Evolutionary conservation across 2,888 invertebrate species (phyloP).

Genomic region (Linnaemya tessellans): DNA sequence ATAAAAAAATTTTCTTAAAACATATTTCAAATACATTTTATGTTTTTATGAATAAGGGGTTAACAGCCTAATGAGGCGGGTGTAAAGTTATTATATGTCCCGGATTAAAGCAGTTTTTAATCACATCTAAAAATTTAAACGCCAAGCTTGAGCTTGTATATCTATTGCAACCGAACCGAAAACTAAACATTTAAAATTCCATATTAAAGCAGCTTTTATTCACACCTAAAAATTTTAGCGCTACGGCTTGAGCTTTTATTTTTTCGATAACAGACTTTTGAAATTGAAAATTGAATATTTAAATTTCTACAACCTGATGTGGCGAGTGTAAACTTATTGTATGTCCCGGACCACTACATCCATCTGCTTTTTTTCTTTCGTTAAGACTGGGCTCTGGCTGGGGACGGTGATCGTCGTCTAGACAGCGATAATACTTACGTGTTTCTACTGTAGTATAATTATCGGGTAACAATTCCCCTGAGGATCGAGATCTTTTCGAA

Average conservation of each 20-base stretch:
- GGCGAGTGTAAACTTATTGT: not conserved
- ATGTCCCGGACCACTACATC: slow-evolving; percentile 27
- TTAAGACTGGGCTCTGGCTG: not conserved
- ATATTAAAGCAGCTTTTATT: too few species aligned
- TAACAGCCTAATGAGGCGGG: too few species aligned
- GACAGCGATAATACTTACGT: slow-evolving; percentile 78
- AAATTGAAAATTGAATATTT: not conserved
- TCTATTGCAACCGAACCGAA: too few species aligned
- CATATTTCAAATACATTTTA: too few species aligned
- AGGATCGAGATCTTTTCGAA: slow-evolving; percentile 79
- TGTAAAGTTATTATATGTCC: too few species aligned
- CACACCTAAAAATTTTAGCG: slow-evolving; percentile 23
- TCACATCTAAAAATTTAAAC: too few species aligned
- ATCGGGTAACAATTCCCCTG: slow-evolving; percentile 80
- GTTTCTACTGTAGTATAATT: slow-evolving; percentile 78
- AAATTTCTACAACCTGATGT: slow-evolving; percentile 48
- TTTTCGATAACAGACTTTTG: not conserved
- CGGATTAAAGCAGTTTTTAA: not conserved
- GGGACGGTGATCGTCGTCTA: slow-evolving; percentile 13
- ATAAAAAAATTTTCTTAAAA: too few species aligned
- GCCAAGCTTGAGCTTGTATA: too few species aligned
- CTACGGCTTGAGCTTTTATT: slow-evolving; percentile 21
- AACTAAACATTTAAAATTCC: slow-evolving; percentile 65
- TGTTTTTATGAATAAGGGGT: too few species aligned
- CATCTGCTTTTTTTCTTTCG: slow-evolving; percentile 50